Percentiles rank a stretch among this genome's conserved stretches.
Evolutionary conservation across 2,888 invertebrate species (phyloP).

Genomic region (Ischnus inquisitorius): DNA sequence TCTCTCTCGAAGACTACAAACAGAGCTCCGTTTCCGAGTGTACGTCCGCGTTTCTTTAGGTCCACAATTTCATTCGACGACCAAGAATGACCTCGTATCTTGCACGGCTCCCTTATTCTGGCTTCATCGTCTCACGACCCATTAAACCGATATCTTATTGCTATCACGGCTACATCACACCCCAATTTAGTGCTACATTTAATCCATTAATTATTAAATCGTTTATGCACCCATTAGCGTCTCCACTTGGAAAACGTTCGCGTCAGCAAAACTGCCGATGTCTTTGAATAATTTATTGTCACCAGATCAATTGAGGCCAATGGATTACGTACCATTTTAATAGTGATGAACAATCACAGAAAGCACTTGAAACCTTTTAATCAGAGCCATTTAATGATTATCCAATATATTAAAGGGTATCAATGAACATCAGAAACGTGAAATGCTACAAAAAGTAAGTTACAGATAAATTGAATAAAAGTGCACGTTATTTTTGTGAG

Average conservation of each 20-base stretch:
- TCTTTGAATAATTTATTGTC: neutral
- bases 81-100: slow-evolving; percentile 28
- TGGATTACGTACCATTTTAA: neutral
- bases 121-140: slow-evolving; percentile 7
- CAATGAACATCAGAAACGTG: no score
- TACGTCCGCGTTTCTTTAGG: slow-evolving; percentile 39
- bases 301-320: neutral
- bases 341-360: neutral
- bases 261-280: neutral
- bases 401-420: no score
- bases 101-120: slow-evolving; percentile 3
- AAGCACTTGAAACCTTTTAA: no score
- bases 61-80: slow-evolving; percentile 50
- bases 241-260: neutral
- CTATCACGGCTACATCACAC: neutral
- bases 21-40: slow-evolving; percentile 23
- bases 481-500: no score
- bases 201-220: neutral
- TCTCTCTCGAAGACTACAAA: slow-evolving; percentile 35
- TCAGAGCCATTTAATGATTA: no score
- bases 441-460: no score
- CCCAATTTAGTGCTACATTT: neutral
- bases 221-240: neutral
- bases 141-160: neutral
- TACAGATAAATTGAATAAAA: no score